Evolutionary conservation across 2,888 invertebrate genomes (phyloP), one percentile per base, ranked within the genome.

Genomic region (Danaus chrysippus): DNA sequence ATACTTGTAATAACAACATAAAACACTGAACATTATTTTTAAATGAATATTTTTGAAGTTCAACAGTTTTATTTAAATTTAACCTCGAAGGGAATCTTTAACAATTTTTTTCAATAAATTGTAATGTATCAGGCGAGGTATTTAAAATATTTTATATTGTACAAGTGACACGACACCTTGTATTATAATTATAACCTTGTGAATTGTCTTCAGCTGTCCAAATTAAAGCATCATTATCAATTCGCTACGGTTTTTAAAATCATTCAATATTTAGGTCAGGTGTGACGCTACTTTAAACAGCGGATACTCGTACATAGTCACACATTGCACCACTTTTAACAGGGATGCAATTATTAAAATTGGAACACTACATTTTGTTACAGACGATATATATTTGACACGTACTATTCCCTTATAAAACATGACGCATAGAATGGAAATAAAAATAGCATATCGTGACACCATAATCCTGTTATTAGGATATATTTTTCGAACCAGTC

Each of bases 221-320:
- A 67, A 65, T 65, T 67, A 55, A 65, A 56, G 62, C 61, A 55
- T 65, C 59, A 57, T 56, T 66, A 62, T 66, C 67, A 59, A 65
- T 67, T 72, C 66, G 71, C 75, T 77, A 76, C 78, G 79, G 78
- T 73, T 74, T 69, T 72, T 76, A 71, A 69, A 66, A 68, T 65
- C 70, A 69, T 74, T 76, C 72, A 77, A 76, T 58, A 67, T 64
- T 34, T 67, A 58, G 66, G 66, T 67, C 66, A 67, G 19, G 60
- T 56, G 44, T 41, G 43, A 56, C 54, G 44, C 62, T 49, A 49
- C 49, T 17, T 17, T 15, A 17, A 15, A 49, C 9, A 49, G 17
- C 49, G 49, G 49, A 49, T 17, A 49, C 49, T 10, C 12, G 1
- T 49, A 10, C 17, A 1, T 3, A 11, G 23, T 34, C 17, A 49